These are phyloP conservation scores for Oncorhynchus mykiss DNA, from an alignment of 2,113 vertebrate genomes.

Conservation along the genomic window DNA sequence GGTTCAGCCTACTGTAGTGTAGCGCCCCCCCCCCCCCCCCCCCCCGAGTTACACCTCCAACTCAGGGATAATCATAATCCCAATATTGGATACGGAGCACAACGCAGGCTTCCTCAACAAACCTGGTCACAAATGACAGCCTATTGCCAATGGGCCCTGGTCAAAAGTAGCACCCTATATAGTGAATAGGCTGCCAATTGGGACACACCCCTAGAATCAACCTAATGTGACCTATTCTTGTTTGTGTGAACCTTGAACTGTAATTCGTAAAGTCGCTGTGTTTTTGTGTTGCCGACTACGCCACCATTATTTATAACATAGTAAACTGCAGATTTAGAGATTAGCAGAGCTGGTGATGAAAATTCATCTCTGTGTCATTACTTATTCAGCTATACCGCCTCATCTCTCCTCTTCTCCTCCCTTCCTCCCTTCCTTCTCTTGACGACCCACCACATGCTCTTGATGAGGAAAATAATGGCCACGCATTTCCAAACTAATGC, in stretches of 20 bases:
- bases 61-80: background rate
- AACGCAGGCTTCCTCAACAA: background rate
- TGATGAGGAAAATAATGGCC: background rate
- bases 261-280: too few relatives aligned
- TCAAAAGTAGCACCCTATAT: too few relatives aligned
- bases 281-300: too few relatives aligned
- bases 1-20: too few relatives aligned
- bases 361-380: background rate
- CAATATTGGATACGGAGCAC: background rate
- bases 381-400: background rate
- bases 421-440: too few relatives aligned
- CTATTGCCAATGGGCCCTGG: too few relatives aligned
- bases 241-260: background rate
- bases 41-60: background rate
- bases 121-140: background rate
- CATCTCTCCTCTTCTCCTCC: background rate
- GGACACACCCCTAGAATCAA: background rate
- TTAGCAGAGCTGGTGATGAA: background rate
- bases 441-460: background rate
- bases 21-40: too few relatives aligned
- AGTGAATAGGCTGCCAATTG: too few relatives aligned
- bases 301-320: too few relatives aligned
- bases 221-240: background rate
- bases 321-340: too few relatives aligned
- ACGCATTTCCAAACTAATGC: conserved; percentile 17